phyloP scores from a whole-genome alignment of 2,888 invertebrate genomes.

The Prostheceraeus crozeri region DNA sequence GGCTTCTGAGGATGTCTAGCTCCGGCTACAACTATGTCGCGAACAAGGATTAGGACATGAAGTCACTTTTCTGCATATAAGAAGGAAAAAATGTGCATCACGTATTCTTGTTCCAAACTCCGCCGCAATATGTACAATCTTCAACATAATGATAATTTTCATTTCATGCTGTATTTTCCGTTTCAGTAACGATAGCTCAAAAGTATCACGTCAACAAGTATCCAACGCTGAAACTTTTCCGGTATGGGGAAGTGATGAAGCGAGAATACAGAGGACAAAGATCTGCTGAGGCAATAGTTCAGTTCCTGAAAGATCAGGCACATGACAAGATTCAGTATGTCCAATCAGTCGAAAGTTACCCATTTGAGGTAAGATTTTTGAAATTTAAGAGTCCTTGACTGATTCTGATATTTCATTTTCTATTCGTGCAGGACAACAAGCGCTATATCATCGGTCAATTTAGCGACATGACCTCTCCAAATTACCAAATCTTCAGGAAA shows the following conservation, averaged over 20 bases:
- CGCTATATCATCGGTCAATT: slow-evolving; percentile 83
- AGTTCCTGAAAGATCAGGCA: slow-evolving; percentile 78
- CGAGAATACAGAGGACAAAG: slow-evolving; percentile 68
- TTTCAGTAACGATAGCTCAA: slow-evolving; percentile 19
- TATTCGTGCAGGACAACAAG: slow-evolving; percentile 59
- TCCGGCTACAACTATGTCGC: too few species aligned
- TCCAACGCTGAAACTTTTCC: slow-evolving; percentile 87
- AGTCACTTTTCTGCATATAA: too few species aligned
- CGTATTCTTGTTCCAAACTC: too few species aligned
- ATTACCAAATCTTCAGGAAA: slow-evolving; percentile 47
- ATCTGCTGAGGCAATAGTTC: slow-evolving; percentile 78
- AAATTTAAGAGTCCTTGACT: too few species aligned
- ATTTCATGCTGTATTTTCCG: too few species aligned
- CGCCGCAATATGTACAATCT: too few species aligned
- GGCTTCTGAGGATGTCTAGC: too few species aligned
- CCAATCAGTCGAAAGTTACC: neutral
- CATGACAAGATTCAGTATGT: slow-evolving; percentile 57
- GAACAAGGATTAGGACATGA: too few species aligned
- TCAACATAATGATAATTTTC: too few species aligned
- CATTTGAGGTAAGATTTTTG: too few species aligned
- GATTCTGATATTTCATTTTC: slow-evolving; percentile 6
- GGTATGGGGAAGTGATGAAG: slow-evolving; percentile 60
- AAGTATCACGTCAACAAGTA: slow-evolving; percentile 93
- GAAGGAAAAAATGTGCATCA: too few species aligned
- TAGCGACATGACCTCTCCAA: slow-evolving; percentile 58